Base-by-base conservation (phyloP, 37 sponge, comb jelly and placozoan species). In the Tethya wilhelma region DNA sequence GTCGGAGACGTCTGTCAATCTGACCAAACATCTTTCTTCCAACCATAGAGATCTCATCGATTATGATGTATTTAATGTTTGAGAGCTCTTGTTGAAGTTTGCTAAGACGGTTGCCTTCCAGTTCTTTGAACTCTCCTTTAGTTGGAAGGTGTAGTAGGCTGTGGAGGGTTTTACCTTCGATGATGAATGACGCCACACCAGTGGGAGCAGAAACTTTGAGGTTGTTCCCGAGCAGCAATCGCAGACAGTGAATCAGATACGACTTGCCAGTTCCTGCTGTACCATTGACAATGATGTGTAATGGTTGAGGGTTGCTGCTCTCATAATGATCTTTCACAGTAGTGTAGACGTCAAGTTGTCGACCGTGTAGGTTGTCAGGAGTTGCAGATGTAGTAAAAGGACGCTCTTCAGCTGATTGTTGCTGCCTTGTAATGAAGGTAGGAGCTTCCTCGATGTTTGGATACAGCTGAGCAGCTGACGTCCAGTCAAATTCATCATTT, bases 101-200 rank as follows among this genome's bases (percentile, higher is more conserved):
- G 60, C 28, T 55, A 2, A 84, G 85, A 26, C 69, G 31, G 1
- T 76, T 60, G 6, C 85, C 76, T 33, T 84, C 60, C 5, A 84
- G 58, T 1, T 84, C 71, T n/a, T 84, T 84, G 40, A 83, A 83
- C 4, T 83, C 84, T 45, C 67, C 68, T n/a, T 26, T 63, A 20
- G 31, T 30, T 12, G 84, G 79, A 28, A 86, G 73, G 30, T 58
- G 2, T 19, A 86, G 56, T 2, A 78, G 73, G 12, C 74, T 74
- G 68, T 86, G 86, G 28, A 86, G 80, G 26, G 80, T 86, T 43
- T 22, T 5, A 19, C 87, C 81, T 25, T 82, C 63, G 19, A 82
- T 36, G 46, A 71, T 88, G 44, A 76, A 88, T 2, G 89, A 77
- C 38, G 88, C 82, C 25, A 80, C 77, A 23, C 80, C 87, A 72